Evolutionary conservation across 2,888 invertebrate genomes (phyloP).

Genomic region (Drosophila affinis): DNA sequence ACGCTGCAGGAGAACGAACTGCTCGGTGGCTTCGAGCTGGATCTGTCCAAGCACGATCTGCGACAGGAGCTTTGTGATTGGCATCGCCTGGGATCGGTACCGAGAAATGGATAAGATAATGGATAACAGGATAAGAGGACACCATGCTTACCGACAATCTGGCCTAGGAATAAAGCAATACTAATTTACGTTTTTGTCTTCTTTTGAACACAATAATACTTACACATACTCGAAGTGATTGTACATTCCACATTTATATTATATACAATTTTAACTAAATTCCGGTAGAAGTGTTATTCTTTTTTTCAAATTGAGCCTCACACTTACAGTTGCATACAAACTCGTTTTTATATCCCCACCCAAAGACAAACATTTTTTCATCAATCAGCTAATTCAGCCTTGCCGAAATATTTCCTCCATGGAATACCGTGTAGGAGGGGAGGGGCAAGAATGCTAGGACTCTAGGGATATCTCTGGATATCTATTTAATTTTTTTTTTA

Average conservation of each 20-base stretch:
- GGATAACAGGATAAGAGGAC: background rate
- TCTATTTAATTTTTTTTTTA: background rate
- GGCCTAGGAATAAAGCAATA: constrained; percentile 40
- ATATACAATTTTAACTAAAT: constrained; percentile 35
- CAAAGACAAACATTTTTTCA: constrained; percentile 16
- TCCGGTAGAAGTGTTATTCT: constrained; percentile 35
- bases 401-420: background rate
- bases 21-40: constrained; percentile 94
- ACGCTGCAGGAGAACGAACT: constrained; percentile 97
- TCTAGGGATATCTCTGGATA: background rate
- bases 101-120: constrained; percentile 70
- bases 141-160: constrained; percentile 49
- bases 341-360: constrained; percentile 27
- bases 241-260: constrained; percentile 69
- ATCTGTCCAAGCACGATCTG: constrained; percentile 89
- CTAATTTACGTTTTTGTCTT: constrained; percentile 61
- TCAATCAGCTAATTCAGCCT: constrained; percentile 1
- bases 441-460: background rate
- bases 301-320: constrained; percentile 34
- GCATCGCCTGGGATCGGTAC: constrained; percentile 88
- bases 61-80: constrained; percentile 92
- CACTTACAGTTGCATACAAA: background rate
- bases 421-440: background rate
- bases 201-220: constrained; percentile 75
- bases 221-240: constrained; percentile 72